Base-by-base conservation (phyloP, 2,888 invertebrate species). In the Clanis bilineata region DNA sequence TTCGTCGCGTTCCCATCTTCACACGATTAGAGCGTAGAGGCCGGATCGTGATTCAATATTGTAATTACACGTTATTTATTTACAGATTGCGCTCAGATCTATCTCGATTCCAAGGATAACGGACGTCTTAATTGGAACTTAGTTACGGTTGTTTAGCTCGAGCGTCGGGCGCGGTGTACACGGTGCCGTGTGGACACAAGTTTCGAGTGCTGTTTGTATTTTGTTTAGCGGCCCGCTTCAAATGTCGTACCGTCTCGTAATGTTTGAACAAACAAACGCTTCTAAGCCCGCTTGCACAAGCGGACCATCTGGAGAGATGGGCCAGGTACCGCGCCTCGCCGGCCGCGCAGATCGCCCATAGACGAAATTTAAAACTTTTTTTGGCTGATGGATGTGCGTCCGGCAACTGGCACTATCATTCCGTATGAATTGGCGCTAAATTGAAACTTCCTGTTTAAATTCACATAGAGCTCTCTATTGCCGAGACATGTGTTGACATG, bases 161-260 rank as follows among this genome's bases (percentile, higher is more conserved):
- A 87, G 85, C 83, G 85, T 85, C 80, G 80, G 76, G n/a, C 41
- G 18, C 71, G 70, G 81, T 83, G 79, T 85, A 83, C 84, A 73
- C 78, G 79, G 73, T 76, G 74, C 72, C 76, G 72, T 86, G 85
- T 87, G 83, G 84, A 84, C 84, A 82, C 81, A 79, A 79, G 77
- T 80, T 80, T 80, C 82, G 83, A 85, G 85, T 77, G 82, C 72
- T 92, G 79, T 91, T 92, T 92, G 90, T 84, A 82, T 89, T 88
- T 85, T 90, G 82, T 90, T 92, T 92, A 92, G 91, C 92, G 90
- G 88, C 79, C 83, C 78, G 85, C 88, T 87, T 90, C 89, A 90
- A 90, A 90, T 90, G 86, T 89, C 85, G 87, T 85, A 85, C 89
- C 89, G 85, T 87, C 90, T 89, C 86, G 92, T 91, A 90, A 92